phyloP scores from a whole-genome alignment of 2,113 vertebrate genomes.

The Cairina moschata region DNA sequence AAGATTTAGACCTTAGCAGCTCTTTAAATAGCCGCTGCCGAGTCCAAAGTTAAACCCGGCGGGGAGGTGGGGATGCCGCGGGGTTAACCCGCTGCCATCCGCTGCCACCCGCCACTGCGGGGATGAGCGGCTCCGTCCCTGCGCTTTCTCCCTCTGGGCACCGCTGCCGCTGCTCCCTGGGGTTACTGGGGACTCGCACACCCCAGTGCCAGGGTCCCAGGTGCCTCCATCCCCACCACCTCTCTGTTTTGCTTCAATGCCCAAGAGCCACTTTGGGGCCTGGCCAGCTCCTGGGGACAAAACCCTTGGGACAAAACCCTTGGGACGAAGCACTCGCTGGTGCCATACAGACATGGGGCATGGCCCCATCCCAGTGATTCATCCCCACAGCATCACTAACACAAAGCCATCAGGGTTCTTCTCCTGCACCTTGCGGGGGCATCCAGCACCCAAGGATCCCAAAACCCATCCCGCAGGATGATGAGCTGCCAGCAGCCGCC shows the following conservation, averaged over 20 bases:
- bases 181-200: accelerated
- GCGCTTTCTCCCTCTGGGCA: accelerated
- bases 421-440: too few relatives aligned
- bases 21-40: background rate
- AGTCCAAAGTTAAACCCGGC: conserved; percentile 28
- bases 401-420: too few relatives aligned
- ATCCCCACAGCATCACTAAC: too few relatives aligned
- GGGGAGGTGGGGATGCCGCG: background rate
- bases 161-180: background rate
- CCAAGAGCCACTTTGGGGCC: too few relatives aligned
- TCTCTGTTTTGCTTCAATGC: background rate
- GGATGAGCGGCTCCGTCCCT: accelerated
- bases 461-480: background rate
- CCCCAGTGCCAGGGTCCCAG: background rate
- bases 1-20: conserved; percentile 3
- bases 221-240: background rate
- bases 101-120: background rate
- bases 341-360: background rate
- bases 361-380: background rate
- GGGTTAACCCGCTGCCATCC: background rate
- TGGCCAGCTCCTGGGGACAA: background rate
- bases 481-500: accelerated
- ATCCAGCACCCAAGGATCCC: background rate
- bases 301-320: background rate
- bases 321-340: background rate